phyloP scores from a whole-genome alignment of 2,113 vertebrate genomes.

The Seriola dumerili region DNA sequence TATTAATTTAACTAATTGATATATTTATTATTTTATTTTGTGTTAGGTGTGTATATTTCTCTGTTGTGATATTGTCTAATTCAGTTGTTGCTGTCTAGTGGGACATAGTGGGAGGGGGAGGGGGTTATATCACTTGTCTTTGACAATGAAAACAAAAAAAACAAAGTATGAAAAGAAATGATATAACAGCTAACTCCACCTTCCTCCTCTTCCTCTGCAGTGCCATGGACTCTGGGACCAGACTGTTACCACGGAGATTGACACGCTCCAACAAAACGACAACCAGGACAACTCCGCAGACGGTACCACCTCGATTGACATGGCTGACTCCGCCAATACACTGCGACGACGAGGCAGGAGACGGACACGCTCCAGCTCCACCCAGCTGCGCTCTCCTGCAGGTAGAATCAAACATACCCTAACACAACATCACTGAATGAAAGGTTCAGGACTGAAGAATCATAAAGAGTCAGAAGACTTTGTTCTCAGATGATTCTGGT shows the following conservation, averaged over 20 bases:
- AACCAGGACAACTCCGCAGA: background rate
- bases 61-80: too few species aligned
- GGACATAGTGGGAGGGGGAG: too few species aligned
- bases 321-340: accelerated
- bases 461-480: background rate
- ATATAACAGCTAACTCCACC: too few species aligned
- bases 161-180: too few species aligned
- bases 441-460: background rate
- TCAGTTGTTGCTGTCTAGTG: too few species aligned
- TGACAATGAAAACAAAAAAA: too few species aligned
- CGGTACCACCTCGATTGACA: slow-evolving; percentile 80
- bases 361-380: slow-evolving; percentile 28
- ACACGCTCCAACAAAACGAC: slow-evolving; percentile 58
- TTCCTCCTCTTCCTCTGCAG: slow-evolving; percentile 68
- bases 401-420: slow-evolving; percentile 72
- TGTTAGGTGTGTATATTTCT: too few species aligned
- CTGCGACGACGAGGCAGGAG: slow-evolving; percentile 21
- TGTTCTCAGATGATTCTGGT: background rate
- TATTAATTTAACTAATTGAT: too few species aligned
- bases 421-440: background rate
- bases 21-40: too few species aligned
- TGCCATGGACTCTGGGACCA: slow-evolving; percentile 97
- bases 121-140: too few species aligned
- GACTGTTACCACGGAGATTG: slow-evolving; percentile 77
- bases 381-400: slow-evolving; percentile 84